Percentiles rank a stretch among this genome's conserved stretches.
Evolutionary conservation across 1,140 invertebrate species (phyloP).

Genomic region (Drosophila prosaltans): DNA sequence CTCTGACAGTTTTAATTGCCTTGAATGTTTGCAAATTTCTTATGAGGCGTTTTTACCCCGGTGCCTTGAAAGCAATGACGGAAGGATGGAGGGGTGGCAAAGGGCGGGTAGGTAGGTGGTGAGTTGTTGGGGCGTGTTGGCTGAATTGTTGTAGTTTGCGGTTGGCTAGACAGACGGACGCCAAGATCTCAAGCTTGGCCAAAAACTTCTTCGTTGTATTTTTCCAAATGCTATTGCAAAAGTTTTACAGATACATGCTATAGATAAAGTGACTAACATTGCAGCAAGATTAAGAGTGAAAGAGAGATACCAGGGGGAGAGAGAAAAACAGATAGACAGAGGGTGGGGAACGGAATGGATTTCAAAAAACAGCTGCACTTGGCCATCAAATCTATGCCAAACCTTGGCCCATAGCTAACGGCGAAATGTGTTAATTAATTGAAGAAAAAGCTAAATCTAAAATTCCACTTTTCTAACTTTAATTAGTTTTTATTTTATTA

Average conservation of each 20-base stretch:
- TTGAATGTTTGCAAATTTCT: constrained; percentile 80
- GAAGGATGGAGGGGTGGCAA: too few relatives aligned
- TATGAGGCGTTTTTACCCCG: constrained; percentile 35
- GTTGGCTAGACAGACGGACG: constrained; percentile 70
- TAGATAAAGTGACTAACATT: constrained; percentile 65
- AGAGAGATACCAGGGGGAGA: background rate
- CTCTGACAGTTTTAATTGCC: constrained; percentile 79
- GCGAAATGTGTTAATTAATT: constrained; percentile 18
- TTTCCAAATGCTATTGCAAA: constrained; percentile 74
- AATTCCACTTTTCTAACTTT: background rate
- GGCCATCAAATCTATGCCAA: constrained; percentile 39
- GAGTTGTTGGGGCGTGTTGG: constrained; percentile 3
- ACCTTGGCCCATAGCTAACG: background rate
- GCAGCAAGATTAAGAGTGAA: constrained; percentile 13
- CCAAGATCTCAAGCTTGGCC: constrained; percentile 61
- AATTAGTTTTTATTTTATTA: background rate
- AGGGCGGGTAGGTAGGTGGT: constrained; percentile 16
- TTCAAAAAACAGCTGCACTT: constrained; percentile 37
- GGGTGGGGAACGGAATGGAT: background rate
- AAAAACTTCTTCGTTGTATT: constrained; percentile 62
- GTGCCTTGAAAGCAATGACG: background rate
- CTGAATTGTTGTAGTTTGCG: constrained; percentile 70
- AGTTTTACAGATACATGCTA: constrained; percentile 74
- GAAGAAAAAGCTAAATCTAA: background rate
- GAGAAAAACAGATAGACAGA: background rate